These are phyloP conservation scores for Ditula angustiorana DNA, from an alignment of 2,888 invertebrate species.

Conservation along the genomic window DNA sequence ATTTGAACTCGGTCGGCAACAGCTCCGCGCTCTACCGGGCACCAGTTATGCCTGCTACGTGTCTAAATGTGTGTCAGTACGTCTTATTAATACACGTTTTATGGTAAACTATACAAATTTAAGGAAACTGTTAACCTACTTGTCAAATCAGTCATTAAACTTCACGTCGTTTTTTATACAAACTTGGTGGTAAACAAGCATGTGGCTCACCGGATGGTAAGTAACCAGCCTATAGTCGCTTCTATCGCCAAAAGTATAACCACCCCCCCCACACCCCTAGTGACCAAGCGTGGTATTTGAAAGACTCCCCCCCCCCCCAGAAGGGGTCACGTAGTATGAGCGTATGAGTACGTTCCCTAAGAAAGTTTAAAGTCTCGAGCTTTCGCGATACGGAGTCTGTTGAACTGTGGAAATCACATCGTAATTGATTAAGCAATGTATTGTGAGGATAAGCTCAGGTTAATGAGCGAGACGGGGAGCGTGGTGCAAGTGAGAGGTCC, in stretches of 20 bases:
- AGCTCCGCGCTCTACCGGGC: constrained; percentile 4
- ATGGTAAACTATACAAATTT: constrained; percentile 5
- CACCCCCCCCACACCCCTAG: too few relatives aligned
- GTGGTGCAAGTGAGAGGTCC: constrained; percentile 34
- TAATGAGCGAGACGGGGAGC: constrained; percentile 29
- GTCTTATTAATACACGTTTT: constrained; percentile 5
- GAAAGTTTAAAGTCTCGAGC: neutral
- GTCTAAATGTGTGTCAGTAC: constrained; percentile 5
- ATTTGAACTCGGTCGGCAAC: too few relatives aligned
- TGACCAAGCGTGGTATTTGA: too few relatives aligned
- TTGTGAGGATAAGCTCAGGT: constrained; percentile 24
- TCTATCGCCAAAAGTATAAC: too few relatives aligned
- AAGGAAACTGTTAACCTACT: neutral
- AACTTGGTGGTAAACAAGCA: too few relatives aligned
- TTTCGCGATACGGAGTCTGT: neutral
- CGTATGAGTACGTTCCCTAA: too few relatives aligned
- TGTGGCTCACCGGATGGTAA: too few relatives aligned
- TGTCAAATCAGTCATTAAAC: neutral
- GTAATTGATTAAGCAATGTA: constrained; percentile 29
- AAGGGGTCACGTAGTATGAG: too few relatives aligned
- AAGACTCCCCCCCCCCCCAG: too few relatives aligned
- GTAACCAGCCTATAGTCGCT: too few relatives aligned
- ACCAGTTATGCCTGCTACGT: constrained; percentile 9
- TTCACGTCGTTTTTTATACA: too few relatives aligned
- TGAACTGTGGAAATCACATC: constrained; percentile 19